Base-by-base conservation (phyloP, 2,888 invertebrate species). In the Andrena minutula region DNA sequence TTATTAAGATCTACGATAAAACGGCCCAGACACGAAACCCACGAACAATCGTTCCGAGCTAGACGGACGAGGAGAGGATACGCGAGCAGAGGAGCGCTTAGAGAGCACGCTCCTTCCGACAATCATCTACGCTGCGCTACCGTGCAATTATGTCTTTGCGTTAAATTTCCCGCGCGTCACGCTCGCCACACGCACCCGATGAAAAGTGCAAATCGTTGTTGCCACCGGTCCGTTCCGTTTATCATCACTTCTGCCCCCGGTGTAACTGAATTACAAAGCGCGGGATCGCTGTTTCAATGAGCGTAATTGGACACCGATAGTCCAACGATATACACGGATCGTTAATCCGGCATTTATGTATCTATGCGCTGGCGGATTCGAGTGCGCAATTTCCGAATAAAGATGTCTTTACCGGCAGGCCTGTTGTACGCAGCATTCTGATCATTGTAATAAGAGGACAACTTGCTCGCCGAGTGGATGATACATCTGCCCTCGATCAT, bases 1-100 rank as follows among this genome's bases (percentile, higher is more conserved):
- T 83, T 83, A 83, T 83, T 83, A 83, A 83, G 83, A 83, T 83
- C 71, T 61, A 30, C 75, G 83, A 83, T 83, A 83, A 81, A 82
- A 63, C 71, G 20, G 16, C 28, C 47, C 68, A 69, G 83, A 77
- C 83, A 83, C 73, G 83, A 81, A 81, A 68, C 32, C 16, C 71
- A 26, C 47, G 65, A 61, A 82, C 77, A 74, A 74, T 74, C 82
- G 41, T 64, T 71, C 63, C 53, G 68, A 51, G 41, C 56, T 72
- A 78, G 72, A 49, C 58, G 26, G 30, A 26, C 26, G 73, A 68
- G 53, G n/a, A 32, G 68, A 68, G 51, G 53, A 51, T 30, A 23
- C 61, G 61, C 16, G 16, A 60, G 32, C 53, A 70, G 61, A 75
- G 53, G 63, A 58, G 64, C 30, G 23, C 56, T 56, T 56, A 28